Evolutionary conservation across 2,888 invertebrate species (phyloP), one percentile per base, ranked within the genome.

Genomic region (Tuberolachnus salignus): DNA sequence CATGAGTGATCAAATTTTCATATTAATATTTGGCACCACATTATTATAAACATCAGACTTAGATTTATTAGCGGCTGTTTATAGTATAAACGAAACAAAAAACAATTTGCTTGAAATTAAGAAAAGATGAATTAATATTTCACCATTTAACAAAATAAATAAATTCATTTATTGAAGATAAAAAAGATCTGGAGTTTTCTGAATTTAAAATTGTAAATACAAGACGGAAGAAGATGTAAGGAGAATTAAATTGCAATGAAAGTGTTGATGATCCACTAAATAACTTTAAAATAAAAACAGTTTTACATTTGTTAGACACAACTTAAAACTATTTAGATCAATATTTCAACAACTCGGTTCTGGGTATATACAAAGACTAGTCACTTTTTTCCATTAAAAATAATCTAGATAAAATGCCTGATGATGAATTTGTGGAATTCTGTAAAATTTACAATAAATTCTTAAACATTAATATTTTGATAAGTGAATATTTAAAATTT

Each of bases 321-420:
- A 66, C 46, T 46, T 66, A 46, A 66, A 66, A 19, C 66, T 46
- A 66, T 66, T 66, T 46, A 34, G 64, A 64, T 23, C 44, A 64
- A 64, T 64, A 64, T 51, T 67, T 67, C 26, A 67, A 67, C n/a
- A 51, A 67, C 16, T 49, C 49, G 26, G 49, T 49, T 49, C 49
- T 67, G 16, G 67, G 67, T 3, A 67, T 51, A 10, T 49, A 67
- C 49, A 67, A 67, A 67, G 49, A 49, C 26, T 67, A 49, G 49
- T 67, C 67, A 67, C 67, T 67, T 3, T 67, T 67, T 67, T 67
- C 67, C 16, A 67, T n/a, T 67, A 51, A 67, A 67, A 67, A 67
- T 49, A 67, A 67, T 67, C 23, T n/a, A 49, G 4, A 67, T n/a
- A 16, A 9, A 51, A 67, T 67, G 51, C 67, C 67, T 51, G 23